These are phyloP conservation scores for Nineta flava DNA, from an alignment of 2,888 invertebrate species.

Conservation along the genomic window DNA sequence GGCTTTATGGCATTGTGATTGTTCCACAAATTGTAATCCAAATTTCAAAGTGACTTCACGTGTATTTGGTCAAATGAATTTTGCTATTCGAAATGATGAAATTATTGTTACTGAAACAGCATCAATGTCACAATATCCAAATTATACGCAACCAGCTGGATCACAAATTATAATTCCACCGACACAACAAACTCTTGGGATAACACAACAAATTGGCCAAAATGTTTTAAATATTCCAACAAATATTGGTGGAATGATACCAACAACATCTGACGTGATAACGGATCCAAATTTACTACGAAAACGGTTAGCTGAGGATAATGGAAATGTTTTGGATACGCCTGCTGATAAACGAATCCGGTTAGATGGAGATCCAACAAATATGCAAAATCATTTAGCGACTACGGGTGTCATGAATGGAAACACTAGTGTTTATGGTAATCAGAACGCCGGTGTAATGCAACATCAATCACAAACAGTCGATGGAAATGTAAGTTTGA, in stretches of 20 bases:
- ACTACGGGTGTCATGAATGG: too few species aligned
- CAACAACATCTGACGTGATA: neutral
- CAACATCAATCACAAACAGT: too few species aligned
- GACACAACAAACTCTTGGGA: neutral
- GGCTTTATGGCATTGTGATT: constrained; percentile 2
- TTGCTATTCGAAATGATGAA: neutral
- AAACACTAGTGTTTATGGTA: too few species aligned
- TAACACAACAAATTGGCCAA: neutral
- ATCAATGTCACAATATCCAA: neutral
- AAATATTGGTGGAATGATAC: neutral
- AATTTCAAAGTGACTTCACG: neutral
- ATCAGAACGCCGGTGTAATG: too few species aligned
- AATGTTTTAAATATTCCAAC: neutral
- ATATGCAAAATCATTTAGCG: neutral
- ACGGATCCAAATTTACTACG: neutral
- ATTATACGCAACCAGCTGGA: neutral
- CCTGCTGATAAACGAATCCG: neutral
- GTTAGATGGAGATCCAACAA: neutral
- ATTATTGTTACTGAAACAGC: neutral
- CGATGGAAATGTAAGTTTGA: too few species aligned
- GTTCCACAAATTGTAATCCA: constrained; percentile 5
- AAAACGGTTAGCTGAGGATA: neutral
- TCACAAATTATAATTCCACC: neutral
- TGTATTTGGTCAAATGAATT: neutral
- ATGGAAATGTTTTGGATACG: neutral